Percentiles rank a stretch among this genome's conserved stretches.
These are phyloP conservation scores for Acropternis orthonyx DNA, from an alignment of 2,797 vertebrate genomes.

Conservation along the genomic window DNA sequence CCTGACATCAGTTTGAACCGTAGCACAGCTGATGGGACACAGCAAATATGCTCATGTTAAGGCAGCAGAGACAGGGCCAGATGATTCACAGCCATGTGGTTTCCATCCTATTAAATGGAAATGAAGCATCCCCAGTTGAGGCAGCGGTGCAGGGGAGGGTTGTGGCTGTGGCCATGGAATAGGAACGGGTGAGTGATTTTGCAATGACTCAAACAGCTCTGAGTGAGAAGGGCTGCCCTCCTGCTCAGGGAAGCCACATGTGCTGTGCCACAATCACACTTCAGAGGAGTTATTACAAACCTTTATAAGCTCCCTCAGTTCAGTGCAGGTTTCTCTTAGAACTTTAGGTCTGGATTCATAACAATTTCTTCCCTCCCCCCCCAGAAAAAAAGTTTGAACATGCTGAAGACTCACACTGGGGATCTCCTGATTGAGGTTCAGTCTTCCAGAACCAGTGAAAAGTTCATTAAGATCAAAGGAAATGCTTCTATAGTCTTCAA, in stretches of 20 bases:
- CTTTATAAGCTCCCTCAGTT: background rate
- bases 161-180: background rate
- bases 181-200: constrained; percentile 37
- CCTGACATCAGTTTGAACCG: background rate
- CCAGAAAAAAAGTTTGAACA: background rate
- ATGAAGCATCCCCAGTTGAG: background rate
- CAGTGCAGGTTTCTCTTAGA: background rate
- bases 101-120: constrained; percentile 51
- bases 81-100: constrained; percentile 11
- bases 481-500: background rate
- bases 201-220: constrained; percentile 22
- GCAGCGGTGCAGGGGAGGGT: background rate
- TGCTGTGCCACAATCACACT: background rate
- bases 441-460: background rate
- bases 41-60: background rate
- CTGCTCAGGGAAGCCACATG: background rate
- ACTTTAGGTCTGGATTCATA: background rate
- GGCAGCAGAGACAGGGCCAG: background rate
- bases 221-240: background rate
- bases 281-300: background rate
- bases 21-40: background rate
- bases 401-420: background rate
- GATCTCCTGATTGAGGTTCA: background rate
- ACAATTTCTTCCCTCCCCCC: fast-evolving
- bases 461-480: background rate